Evolutionary conservation across 1,140 invertebrate species (phyloP), one percentile per base, ranked within the genome.

Genomic region (Goniozus legneri): DNA sequence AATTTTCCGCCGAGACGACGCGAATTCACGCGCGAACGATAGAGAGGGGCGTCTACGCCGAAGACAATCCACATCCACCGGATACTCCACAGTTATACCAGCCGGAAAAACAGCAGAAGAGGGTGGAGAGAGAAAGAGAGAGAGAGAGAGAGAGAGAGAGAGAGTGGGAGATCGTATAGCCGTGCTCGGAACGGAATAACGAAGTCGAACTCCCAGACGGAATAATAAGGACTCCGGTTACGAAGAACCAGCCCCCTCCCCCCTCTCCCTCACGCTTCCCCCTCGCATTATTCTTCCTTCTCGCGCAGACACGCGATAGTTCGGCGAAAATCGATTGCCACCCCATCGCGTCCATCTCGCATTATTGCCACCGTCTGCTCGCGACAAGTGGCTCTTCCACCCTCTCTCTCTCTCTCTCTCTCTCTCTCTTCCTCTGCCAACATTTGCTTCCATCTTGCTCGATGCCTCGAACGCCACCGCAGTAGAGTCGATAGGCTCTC

Each of bases 251-350:
- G n/a, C n/a, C n/a, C n/a, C n/a, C n/a, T 34, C 12, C 6, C 12
- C 12, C 13, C 15, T 34, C 13, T 34, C 32, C n/a, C 12, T 34
- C 12, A 4, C 6, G 32, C 4, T n/a, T 34, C 32, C 6, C n/a
- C 6, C 13, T 13, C 12, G 13, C 6, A 15, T n/a, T n/a, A n/a
- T n/a, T n/a, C n/a, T n/a, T n/a, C n/a, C n/a, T n/a, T n/a, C n/a
- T n/a, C n/a, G n/a, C n/a, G n/a, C n/a, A n/a, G n/a, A n/a, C n/a
- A n/a, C n/a, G n/a, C n/a, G 15, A 6, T 13, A 50, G 50, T 58
- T 58, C 54, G 50, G 47, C n/a, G 51, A 58, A 57, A 58, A 58
- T 57, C 55, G 56, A 58, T 58, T 34, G 46, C n/a, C 45, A 30
- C 42, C 49, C 50, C 46, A 53, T 52, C 54, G 44, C 49, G 49